A percentile compares a stretch with the other conserved stretches of the same genome.
phyloP scores from a whole-genome alignment of 1,140 invertebrate genomes.

The Drosophila tani region DNA sequence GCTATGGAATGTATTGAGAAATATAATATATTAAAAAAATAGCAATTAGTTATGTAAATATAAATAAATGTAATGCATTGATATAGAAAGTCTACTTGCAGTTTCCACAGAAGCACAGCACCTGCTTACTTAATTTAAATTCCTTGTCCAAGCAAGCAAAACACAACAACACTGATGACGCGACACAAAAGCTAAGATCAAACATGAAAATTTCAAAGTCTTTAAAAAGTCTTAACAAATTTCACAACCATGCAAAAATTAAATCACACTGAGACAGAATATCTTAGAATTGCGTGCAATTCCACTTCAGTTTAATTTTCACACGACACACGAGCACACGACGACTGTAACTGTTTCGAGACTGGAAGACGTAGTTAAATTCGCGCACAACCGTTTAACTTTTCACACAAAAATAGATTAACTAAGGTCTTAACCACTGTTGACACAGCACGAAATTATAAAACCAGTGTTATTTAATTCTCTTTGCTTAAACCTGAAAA shows the following conservation, averaged over 20 bases:
- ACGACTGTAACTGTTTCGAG: too few species aligned
- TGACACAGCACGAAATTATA: too few species aligned
- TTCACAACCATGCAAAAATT: background rate
- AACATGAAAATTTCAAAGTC: background rate
- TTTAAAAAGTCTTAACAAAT: constrained; percentile 3
- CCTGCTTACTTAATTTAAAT: background rate
- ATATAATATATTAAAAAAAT: background rate
- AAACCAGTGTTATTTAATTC: too few species aligned
- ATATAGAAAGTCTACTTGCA: background rate
- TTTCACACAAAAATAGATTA: too few species aligned
- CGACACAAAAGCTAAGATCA: background rate
- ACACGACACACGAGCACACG: too few species aligned
- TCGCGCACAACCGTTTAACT: too few species aligned
- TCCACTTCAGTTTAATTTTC: background rate
- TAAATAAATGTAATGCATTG: too few species aligned
- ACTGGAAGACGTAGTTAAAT: too few species aligned
- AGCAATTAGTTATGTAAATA: background rate
- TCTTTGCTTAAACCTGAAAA: too few species aligned
- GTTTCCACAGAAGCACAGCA: background rate
- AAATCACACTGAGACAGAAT: background rate
- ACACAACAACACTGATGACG: background rate
- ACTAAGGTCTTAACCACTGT: too few species aligned
- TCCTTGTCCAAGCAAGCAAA: background rate
- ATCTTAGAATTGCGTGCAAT: background rate
- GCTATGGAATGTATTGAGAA: too few species aligned